These are phyloP conservation scores for Cavia porcellus DNA, from an alignment of 2,113 vertebrate genomes.

Conservation along the genomic window DNA sequence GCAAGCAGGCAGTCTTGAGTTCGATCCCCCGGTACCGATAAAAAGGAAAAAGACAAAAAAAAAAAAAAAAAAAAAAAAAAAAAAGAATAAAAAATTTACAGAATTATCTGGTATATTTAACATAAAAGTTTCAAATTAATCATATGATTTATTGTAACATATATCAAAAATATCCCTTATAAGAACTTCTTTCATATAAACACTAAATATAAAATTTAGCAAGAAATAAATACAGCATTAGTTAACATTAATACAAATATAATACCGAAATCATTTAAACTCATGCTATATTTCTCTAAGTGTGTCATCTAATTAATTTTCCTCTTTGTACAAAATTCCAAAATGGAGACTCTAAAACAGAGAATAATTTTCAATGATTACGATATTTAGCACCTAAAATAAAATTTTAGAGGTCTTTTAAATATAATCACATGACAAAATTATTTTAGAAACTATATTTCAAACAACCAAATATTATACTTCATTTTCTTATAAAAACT, in stretches of 20 bases:
- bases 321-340: neutral
- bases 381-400: neutral
- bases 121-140: neutral
- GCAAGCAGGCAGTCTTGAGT: no score
- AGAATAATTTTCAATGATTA: neutral
- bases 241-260: neutral
- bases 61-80: no score
- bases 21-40: no score
- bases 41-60: no score
- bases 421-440: neutral
- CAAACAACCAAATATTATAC: neutral
- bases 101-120: neutral
- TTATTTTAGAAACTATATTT: neutral
- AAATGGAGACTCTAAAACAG: neutral
- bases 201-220: neutral
- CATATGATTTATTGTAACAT: neutral
- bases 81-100: neutral
- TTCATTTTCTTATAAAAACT: neutral
- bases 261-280: neutral
- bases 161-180: constrained; percentile 12
- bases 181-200: constrained; percentile 22
- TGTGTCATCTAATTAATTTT: constrained; percentile 7
- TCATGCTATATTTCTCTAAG: neutral
- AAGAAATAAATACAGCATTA: neutral
- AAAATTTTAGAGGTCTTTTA: neutral